phyloP scores from a whole-genome alignment of 1,140 invertebrate species.

The Procambarus virginalis region DNA sequence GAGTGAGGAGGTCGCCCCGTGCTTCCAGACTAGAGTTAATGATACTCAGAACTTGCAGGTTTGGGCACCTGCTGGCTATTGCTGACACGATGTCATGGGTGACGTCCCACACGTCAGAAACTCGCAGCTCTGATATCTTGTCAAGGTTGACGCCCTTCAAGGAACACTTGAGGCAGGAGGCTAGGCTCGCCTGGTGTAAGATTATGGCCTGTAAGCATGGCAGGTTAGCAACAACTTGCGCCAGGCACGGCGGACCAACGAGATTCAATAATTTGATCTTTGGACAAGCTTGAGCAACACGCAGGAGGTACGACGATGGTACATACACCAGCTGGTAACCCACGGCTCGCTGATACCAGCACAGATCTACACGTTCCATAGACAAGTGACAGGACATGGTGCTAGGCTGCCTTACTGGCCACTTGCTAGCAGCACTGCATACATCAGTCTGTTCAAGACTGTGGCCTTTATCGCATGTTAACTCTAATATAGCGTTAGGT shows the following conservation, averaged over 20 bases:
- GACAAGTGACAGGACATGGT: not conserved
- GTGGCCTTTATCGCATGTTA: not conserved
- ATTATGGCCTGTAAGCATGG: slow-evolving; percentile 31
- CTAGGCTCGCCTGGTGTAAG: slow-evolving; percentile 43
- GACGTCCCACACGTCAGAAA: slow-evolving; percentile 54
- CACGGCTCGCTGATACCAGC: slow-evolving; percentile 39
- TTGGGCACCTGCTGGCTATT: slow-evolving; percentile 23
- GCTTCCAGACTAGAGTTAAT: slow-evolving; percentile 45
- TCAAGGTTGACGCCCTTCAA: not conserved
- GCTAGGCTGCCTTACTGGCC: not conserved
- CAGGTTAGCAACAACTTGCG: slow-evolving; percentile 14
- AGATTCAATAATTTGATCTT: slow-evolving; percentile 40
- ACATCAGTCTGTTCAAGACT: not conserved
- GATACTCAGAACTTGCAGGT: slow-evolving; percentile 36
- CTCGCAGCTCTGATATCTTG: slow-evolving; percentile 35
- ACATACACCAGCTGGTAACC: slow-evolving; percentile 59
- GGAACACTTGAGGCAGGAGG: slow-evolving; percentile 14
- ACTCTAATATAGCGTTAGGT: slow-evolving; percentile 54
- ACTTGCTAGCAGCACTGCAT: not conserved
- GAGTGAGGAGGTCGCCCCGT: not conserved
- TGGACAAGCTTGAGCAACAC: slow-evolving; percentile 41
- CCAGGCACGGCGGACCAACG: slow-evolving; percentile 39
- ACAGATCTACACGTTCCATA: slow-evolving; percentile 52
- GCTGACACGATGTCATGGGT: slow-evolving; percentile 46
- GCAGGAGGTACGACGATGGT: slow-evolving; percentile 36